Evolutionary conservation across 2,888 invertebrate species (phyloP).

Genomic region (Ramazzottius varieornatus): DNA sequence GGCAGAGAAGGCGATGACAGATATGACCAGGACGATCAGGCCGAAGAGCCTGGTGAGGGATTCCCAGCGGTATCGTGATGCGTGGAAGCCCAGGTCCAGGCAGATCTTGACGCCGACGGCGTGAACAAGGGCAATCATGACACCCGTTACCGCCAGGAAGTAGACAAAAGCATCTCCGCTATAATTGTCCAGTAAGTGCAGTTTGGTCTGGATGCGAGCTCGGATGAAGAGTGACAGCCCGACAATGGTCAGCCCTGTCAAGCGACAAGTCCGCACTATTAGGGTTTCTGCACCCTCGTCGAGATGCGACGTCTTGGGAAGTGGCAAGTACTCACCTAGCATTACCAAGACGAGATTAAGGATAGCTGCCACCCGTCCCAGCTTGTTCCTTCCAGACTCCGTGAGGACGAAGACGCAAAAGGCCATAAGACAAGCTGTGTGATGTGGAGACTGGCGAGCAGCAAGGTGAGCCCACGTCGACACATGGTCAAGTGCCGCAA

Average conservation of each 20-base stretch:
- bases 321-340: neutral
- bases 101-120: conserved; percentile 4
- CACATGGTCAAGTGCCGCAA: too few relatives aligned
- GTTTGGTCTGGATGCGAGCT: neutral
- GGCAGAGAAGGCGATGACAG: neutral
- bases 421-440: neutral
- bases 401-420: neutral
- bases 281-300: too few relatives aligned
- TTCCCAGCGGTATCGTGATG: conserved; percentile 5
- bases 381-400: neutral
- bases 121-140: neutral
- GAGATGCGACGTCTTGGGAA: neutral
- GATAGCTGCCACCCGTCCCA: neutral
- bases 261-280: too few relatives aligned
- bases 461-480: too few relatives aligned
- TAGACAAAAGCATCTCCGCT: neutral
- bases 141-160: neutral
- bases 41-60: neutral
- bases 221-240: neutral
- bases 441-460: too few relatives aligned
- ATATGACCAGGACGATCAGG: neutral
- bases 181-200: conserved; percentile 4
- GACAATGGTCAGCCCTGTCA: neutral
- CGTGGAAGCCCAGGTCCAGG: conserved; percentile 4
- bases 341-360: neutral